Evolutionary conservation across 2,888 invertebrate species (phyloP), one percentile per base, ranked within the genome.

Genomic region (Tupiocoris notatus): DNA sequence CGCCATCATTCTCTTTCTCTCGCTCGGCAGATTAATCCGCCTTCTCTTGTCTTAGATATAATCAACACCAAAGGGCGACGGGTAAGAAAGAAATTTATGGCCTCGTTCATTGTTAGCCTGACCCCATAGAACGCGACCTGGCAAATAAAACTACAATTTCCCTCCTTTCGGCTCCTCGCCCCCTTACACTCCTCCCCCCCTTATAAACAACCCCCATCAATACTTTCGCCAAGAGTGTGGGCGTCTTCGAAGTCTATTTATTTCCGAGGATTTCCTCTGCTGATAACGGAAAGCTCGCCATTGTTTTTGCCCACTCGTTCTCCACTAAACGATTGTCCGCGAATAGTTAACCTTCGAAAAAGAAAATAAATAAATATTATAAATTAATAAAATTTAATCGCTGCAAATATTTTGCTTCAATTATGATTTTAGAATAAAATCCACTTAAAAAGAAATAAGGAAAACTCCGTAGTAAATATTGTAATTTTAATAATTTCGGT

Each of bases 81-180:
- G 62, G 68, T n/a, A 21, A 20, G 68, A 59, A 63, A 59, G 75
- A 76, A 76, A 76, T 76, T 76, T 76, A 76, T 76, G 3, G 62
- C 68, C 76, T 76, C 76, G 76, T 76, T 76, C 76, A 76, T 76
- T 76, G 76, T 76, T 76, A 76, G 68, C 76, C 76, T 76, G 76
- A 76, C 76, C 76, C 63, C 62, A 75, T 39, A 39, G 75, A 75
- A 75, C 75, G 76, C 76, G 76, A 76, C 76, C 76, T 76, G 68
- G 63, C 76, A 76, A 76, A 76, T 76, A 76, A 76, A 76, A 76
- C 76, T 76, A 76, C 76, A 76, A 76, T 76, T 76, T 76, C 76
- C 76, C 54, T n/a, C 61, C 39, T 56, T 59, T 63, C 63, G 63
- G 63, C 16, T 39, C 12, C 39, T 12, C 12, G 39, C 61, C 56